Percentiles rank a stretch among this genome's conserved stretches.
These are phyloP conservation scores for Bombus waltoni DNA, from an alignment of 1,140 invertebrate species.

Conservation along the genomic window DNA sequence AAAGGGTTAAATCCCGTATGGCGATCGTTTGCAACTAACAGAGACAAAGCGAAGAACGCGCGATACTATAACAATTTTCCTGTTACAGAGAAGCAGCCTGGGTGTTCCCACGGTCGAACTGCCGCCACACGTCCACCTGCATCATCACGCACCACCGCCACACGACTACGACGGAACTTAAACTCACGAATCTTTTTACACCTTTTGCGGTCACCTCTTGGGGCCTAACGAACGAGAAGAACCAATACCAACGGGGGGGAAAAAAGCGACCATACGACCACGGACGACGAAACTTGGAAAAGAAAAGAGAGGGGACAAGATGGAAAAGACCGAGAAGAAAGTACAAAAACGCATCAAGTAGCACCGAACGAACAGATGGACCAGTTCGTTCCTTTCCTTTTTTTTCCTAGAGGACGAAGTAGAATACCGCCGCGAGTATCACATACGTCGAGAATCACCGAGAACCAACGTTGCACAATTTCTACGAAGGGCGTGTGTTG, in stretches of 20 bases:
- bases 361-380: slow-evolving; percentile 18
- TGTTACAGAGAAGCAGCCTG: slow-evolving; percentile 78
- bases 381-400: slow-evolving; percentile 22
- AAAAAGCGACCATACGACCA: not conserved
- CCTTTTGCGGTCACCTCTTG: not conserved
- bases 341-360: slow-evolving; percentile 52
- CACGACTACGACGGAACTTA: slow-evolving; percentile 77
- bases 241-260: not conserved
- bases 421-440: slow-evolving; percentile 38
- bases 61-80: not conserved
- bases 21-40: not conserved
- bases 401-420: slow-evolving; percentile 19
- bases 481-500: not conserved
- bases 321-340: slow-evolving; percentile 15
- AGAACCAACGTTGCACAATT: slow-evolving; percentile 47
- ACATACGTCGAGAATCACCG: slow-evolving; percentile 11
- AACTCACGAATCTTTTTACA: slow-evolving; percentile 2
- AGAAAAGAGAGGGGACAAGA: not conserved
- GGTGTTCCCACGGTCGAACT: slow-evolving; percentile 78
- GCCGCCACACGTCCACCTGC: slow-evolving; percentile 80
- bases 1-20: not conserved
- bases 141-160: slow-evolving; percentile 76
- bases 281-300: not conserved
- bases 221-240: not conserved
- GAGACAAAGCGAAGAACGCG: not conserved